Conservation (phyloP, 2,113 vertebrate species). For the Trochalopteron elliotii region DNA sequence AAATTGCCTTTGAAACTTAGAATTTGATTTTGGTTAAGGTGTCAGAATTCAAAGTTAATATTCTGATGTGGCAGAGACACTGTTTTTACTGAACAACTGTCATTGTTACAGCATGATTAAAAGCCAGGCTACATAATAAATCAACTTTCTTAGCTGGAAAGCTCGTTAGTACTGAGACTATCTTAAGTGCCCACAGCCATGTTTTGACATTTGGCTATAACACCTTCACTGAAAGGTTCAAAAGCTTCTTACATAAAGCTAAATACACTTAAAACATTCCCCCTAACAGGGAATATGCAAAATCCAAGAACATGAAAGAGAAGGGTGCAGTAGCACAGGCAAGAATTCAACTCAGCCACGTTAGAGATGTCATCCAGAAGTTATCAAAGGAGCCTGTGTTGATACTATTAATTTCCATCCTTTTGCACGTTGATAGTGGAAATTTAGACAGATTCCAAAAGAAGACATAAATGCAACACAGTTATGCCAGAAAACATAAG, state of each 20-base stretch:
- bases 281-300: neutral
- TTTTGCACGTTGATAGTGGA: neutral
- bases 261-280: neutral
- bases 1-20: neutral
- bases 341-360: neutral
- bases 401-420: neutral
- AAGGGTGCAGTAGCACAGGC: neutral
- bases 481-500: neutral
- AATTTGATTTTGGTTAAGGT: neutral
- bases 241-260: neutral
- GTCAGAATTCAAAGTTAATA: neutral
- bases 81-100: neutral
- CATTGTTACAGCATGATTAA: neutral
- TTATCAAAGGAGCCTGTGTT: neutral
- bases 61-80: neutral
- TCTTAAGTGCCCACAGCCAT: neutral
- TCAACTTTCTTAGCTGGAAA: constrained; percentile 2
- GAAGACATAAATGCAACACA: neutral
- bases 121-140: constrained; percentile 16
- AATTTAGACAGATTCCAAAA: neutral
- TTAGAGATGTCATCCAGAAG: neutral
- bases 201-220: constrained; percentile 11
- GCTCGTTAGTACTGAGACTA: constrained; percentile 3
- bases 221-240: neutral
- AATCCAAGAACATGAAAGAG: neutral